Base-by-base conservation (phyloP, 2,888 invertebrate species). In the Gymnosoma rotundatum region DNA sequence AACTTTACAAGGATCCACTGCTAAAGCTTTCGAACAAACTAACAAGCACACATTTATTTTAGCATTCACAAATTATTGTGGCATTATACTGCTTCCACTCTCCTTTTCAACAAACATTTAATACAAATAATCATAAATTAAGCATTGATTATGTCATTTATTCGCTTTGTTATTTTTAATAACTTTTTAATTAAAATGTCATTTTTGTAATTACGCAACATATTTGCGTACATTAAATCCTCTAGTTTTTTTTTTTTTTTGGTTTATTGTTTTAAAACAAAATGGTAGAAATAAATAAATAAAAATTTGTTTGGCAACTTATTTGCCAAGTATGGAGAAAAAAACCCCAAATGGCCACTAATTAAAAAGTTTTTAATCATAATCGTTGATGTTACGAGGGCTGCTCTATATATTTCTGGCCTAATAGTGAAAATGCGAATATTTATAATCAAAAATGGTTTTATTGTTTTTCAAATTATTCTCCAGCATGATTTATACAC, bases 101-200 rank as follows among this genome's bases (percentile, higher is more conserved):
- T 10, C 14, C 14, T 4, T 4, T 42, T 42, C 42, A 6, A 14
- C 42, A 25, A 25, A 25, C 42, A 42, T 42, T 42, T 7, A 42
- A 42, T 10, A 12, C 42, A 42, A 70, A 78, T 70, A 54, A 69
- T 78, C 78, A 70, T 78, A 78, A 78, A 78, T 78, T 78, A 69
- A 70, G 70, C 54, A 78, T 63, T 18, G 69, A 14, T 60, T 60
- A 48, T 21, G 58, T 14, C 21, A 18, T 58, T 56, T 56, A 20
- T 36, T 32, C 21, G 16, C 25, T 36, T 25, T 54, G 10, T 5
- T 38, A 5, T 5, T 32, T 75, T 50, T 58, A 72, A 79, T 73
- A 72, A 25, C 38, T 69, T 75, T 84, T 84, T 81, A 84, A 84
- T 84, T 84, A 84, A 84, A 74, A 84, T 78, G 84, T 84, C 80